A percentile compares a stretch with the other conserved stretches of the same genome.
phyloP scores from a whole-genome alignment of 2,797 vertebrate species.

The Bradypodion pumilum region DNA sequence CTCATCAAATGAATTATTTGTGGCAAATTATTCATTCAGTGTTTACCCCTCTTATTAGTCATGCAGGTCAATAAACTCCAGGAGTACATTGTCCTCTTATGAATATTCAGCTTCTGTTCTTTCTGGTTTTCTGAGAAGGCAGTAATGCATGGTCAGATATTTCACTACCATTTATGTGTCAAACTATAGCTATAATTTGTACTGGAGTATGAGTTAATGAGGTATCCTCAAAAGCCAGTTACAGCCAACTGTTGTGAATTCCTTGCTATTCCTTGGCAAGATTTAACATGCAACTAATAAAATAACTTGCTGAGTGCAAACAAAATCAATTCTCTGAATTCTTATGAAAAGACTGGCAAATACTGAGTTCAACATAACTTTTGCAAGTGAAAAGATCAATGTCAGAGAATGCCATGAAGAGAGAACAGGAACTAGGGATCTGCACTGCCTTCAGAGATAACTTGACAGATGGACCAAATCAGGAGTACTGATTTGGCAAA shows the following conservation, averaged over 20 bases:
- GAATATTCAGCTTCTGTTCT: conserved; percentile 10
- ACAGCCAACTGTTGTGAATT: neutral
- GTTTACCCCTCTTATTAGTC: conserved; percentile 47
- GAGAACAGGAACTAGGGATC: too few species aligned
- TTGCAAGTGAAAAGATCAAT: neutral
- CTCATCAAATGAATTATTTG: conserved; percentile 44
- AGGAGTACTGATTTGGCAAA: too few species aligned
- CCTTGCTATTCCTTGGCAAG: neutral
- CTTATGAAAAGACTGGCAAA: neutral
- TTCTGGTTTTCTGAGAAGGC: neutral
- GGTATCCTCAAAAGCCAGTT: neutral
- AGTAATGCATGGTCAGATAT: conserved; percentile 7
- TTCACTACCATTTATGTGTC: neutral
- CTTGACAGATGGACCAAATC: too few species aligned
- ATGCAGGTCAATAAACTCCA: conserved; percentile 30
- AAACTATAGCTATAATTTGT: conserved; percentile 1
- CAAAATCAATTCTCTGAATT: conserved; percentile 18
- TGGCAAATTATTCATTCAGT: conserved; percentile 51
- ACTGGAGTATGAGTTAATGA: neutral
- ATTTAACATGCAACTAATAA: conserved; percentile 22
- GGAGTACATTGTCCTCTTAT: conserved; percentile 12
- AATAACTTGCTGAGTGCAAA: neutral
- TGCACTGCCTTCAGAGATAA: too few species aligned
- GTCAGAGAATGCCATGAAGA: neutral
- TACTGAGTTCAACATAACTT: neutral